Evolutionary conservation across 2,797 vertebrate species (phyloP), one percentile per base, ranked within the genome.

Genomic region (Hypotaenidia philippensis): DNA sequence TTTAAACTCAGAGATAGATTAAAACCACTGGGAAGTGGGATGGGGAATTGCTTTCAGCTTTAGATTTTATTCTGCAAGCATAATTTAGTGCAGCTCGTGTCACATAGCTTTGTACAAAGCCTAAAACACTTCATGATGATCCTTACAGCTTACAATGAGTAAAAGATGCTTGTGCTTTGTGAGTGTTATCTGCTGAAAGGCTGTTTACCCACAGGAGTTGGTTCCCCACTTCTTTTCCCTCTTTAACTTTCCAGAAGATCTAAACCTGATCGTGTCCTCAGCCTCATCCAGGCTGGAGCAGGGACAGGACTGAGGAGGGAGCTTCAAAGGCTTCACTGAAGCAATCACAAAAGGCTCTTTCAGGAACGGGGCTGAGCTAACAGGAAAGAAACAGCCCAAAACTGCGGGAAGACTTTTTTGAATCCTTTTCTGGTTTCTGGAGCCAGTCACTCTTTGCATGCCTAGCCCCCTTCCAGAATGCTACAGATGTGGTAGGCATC

Each of bases 11-110:
- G 47, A 49, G 40, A 76, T 17, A 63, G 84, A 93, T 91, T 95
- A 89, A 93, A 96, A 91, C 77, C 91, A 79, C 83, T 41, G 83
- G 68, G 64, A 95, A 96, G 90, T 55, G 49, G 56, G 74, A 29
- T 23, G 56, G 52, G 60, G 77, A 95, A 96, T 93, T 90, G 85
- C 95, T 94, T 96, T 96, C 87, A 94, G 87, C 85, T 90, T 95
- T 38, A 84, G 56, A 13, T 50, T 77, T 72, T 53, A 82, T 89
- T 85, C 80, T 89, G 74, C 66, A 79, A 85, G 90, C 68, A 77
- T 95, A 97, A 96, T 95, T 96, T 80, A 93, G 60, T 75, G 88
- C 96, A 95, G 93, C 81, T 92, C 88, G 94, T 77, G 83, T 84
- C 75, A 90, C 86, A 94, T 2, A 75, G 68, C 77, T 94, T 55